Evolutionary conservation across 2,797 vertebrate species (phyloP).

Genomic region (Tokudaia tokunoshimensis): DNA sequence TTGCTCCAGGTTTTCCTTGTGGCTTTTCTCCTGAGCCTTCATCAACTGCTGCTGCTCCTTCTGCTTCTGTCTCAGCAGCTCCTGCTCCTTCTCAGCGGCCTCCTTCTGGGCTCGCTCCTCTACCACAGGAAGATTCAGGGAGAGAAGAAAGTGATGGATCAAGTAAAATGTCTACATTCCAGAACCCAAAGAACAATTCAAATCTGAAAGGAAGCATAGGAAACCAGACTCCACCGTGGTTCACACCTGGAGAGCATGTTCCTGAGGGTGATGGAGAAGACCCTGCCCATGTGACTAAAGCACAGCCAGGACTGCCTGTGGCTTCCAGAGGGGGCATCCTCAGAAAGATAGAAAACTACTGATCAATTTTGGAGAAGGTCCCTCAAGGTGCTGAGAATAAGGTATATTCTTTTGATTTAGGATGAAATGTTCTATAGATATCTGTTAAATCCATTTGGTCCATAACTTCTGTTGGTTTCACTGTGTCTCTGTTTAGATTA

Average conservation of each 20-base stretch:
- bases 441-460: no score
- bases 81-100: conserved; percentile 22
- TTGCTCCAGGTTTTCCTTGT: conserved; percentile 28
- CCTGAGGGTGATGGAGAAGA: neutral
- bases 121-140: conserved; percentile 8
- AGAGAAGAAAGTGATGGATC: neutral
- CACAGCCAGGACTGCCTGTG: no score
- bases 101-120: conserved; percentile 44
- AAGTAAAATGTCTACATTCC: neutral
- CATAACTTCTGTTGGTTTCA: no score
- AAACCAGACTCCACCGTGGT: neutral
- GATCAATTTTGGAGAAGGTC: no score
- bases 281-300: neutral
- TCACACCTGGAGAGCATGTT: neutral
- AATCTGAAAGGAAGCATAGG: neutral
- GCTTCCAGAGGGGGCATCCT: neutral
- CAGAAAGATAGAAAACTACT: neutral
- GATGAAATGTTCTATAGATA: no score
- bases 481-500: no score
- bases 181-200: neutral
- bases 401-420: no score
- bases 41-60: conserved; percentile 44
- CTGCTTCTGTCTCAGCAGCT: conserved; percentile 7
- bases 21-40: neutral
- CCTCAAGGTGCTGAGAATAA: no score